Percentiles rank a stretch among this genome's conserved stretches.
phyloP scores from a whole-genome alignment of 1,140 invertebrate species.

The Papilio glaucus region DNA sequence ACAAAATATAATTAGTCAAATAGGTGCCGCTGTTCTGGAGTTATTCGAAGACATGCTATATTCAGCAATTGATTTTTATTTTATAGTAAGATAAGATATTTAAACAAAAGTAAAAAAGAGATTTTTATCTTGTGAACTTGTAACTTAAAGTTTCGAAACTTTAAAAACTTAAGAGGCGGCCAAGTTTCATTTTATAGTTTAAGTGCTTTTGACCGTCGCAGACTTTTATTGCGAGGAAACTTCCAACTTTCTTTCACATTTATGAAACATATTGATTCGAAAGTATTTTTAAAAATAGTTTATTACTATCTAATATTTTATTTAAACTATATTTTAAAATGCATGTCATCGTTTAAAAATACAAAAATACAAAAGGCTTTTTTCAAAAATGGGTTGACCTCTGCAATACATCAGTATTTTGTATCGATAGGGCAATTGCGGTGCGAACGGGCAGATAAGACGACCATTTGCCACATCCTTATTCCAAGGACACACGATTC shows the following conservation, averaged over 20 bases:
- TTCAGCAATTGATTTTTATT: no score
- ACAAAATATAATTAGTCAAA: no score
- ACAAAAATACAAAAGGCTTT: no score
- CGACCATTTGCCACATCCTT: constrained; percentile 69
- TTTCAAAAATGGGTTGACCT: constrained; percentile 5
- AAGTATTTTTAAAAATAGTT: not conserved
- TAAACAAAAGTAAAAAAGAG: not conserved
- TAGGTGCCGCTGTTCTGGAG: no score
- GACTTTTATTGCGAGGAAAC: constrained; percentile 1
- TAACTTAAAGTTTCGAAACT: not conserved
- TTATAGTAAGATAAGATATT: no score
- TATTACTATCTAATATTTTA: no score
- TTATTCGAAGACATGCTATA: no score
- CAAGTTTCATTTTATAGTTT: constrained; percentile 16
- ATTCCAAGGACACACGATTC: constrained; percentile 71
- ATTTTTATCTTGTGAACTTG: not conserved
- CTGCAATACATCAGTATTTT: not conserved
- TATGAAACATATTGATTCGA: not conserved
- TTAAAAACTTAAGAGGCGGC: not conserved
- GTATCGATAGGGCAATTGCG: constrained; percentile 28
- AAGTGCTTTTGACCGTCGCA: constrained; percentile 10
- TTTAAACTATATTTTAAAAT: no score
- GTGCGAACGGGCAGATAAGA: constrained; percentile 59
- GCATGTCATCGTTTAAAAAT: no score
- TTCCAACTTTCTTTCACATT: not conserved